Conservation (phyloP, 2,113 vertebrate species). For the Apteryx owenii region DNA sequence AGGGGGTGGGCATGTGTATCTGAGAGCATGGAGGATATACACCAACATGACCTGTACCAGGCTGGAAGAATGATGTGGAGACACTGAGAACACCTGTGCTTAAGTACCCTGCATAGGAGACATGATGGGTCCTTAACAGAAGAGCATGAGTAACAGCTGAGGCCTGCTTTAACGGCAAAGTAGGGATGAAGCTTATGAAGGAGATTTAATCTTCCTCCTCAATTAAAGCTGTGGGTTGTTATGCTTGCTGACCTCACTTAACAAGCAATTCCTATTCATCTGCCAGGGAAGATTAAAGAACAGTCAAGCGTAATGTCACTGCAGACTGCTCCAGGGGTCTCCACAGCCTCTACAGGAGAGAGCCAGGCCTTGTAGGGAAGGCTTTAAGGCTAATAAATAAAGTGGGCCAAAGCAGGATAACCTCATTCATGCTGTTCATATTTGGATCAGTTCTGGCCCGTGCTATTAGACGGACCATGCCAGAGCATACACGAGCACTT, state of each 20-base stretch:
- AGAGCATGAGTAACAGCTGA: not conserved
- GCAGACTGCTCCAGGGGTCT: not conserved
- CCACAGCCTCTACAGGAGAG: too few species aligned
- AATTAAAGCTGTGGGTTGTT: not conserved
- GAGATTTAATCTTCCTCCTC: fast-evolving
- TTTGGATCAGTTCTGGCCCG: not conserved
- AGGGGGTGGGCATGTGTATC: not conserved
- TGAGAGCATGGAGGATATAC: not conserved
- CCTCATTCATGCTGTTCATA: not conserved
- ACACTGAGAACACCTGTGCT: not conserved
- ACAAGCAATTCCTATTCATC: not conserved
- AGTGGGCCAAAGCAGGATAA: not conserved
- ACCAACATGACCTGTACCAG: not conserved
- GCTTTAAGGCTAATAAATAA: not conserved
- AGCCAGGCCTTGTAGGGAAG: not conserved
- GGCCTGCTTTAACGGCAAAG: not conserved
- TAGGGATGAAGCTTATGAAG: fast-evolving
- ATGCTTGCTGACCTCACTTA: not conserved
- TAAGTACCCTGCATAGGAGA: not conserved
- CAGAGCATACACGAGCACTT: not conserved
- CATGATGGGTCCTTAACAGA: not conserved
- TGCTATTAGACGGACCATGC: not conserved
- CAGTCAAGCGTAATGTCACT: too few species aligned
- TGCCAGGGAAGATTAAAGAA: not conserved
- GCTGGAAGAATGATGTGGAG: not conserved